Conservation (phyloP, 2,888 invertebrate genomes). For the Scaptomyza flava region DNA sequence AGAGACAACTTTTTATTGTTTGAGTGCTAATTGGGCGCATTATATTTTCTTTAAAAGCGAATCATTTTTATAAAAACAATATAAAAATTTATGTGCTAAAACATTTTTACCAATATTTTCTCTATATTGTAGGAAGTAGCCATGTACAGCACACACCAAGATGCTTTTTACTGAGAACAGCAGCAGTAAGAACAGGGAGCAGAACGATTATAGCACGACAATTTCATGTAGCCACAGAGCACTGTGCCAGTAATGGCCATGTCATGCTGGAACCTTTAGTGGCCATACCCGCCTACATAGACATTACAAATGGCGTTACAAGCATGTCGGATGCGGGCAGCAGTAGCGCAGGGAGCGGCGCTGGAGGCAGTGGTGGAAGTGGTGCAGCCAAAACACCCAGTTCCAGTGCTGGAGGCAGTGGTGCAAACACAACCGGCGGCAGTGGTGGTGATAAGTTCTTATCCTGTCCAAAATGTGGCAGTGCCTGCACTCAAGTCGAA, state of each 20-base stretch:
- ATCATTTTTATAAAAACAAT: too few species aligned
- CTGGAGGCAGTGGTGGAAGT: slow-evolving; percentile 27
- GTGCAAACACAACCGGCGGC: slow-evolving; percentile 37
- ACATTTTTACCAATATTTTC: neutral
- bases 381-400: slow-evolving; percentile 14
- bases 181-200: neutral
- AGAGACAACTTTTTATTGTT: slow-evolving; percentile 24
- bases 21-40: slow-evolving; percentile 56
- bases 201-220: slow-evolving; percentile 28
- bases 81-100: too few species aligned
- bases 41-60: too few species aligned
- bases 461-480: slow-evolving; percentile 98
- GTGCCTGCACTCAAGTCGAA: slow-evolving; percentile 98
- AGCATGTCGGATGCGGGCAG: slow-evolving; percentile 39
- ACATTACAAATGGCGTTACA: slow-evolving; percentile 65
- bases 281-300: slow-evolving; percentile 66
- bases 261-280: slow-evolving; percentile 43
- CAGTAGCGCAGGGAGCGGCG: slow-evolving; percentile 24
- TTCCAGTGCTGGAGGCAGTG: slow-evolving; percentile 46
- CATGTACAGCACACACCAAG: slow-evolving; percentile 51
- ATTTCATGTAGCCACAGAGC: slow-evolving; percentile 60
- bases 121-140: slow-evolving; percentile 43
- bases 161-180: slow-evolving; percentile 51
- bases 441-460: slow-evolving; percentile 88
- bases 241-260: slow-evolving; percentile 33